Percentiles rank a stretch among this genome's conserved stretches.
These are phyloP conservation scores for Erebia palarica DNA, from an alignment of 2,888 invertebrate genomes.

Conservation along the genomic window DNA sequence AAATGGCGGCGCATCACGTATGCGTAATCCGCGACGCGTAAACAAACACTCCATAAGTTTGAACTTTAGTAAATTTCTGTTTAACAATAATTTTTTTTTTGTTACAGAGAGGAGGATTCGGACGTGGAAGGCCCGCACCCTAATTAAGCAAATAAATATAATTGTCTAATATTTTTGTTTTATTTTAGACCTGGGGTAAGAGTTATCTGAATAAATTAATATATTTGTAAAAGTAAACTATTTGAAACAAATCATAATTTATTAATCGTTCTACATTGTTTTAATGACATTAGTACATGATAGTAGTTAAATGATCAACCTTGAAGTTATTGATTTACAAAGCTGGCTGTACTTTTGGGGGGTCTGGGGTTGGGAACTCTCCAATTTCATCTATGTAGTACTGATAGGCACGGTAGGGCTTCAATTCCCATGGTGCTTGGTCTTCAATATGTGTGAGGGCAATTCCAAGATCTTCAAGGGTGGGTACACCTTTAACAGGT, in stretches of 20 bases:
- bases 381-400: constrained; percentile 90
- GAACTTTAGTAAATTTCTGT: too few relatives aligned
- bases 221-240: neutral
- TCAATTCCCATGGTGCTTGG: constrained; percentile 91
- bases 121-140: constrained; percentile 86
- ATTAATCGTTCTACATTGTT: constrained; percentile 11
- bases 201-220: neutral
- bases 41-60: too few relatives aligned
- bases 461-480: constrained; percentile 94
- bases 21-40: too few relatives aligned
- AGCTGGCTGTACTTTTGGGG: constrained; percentile 69
- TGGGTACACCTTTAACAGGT: constrained; percentile 84
- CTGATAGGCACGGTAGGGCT: constrained; percentile 84
- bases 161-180: constrained; percentile 42
- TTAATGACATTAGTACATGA: constrained; percentile 3
- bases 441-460: constrained; percentile 88
- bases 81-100: constrained; percentile 46
- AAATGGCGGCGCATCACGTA: too few relatives aligned
- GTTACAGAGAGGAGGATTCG: constrained; percentile 90
- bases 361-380: constrained; percentile 87
- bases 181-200: constrained; percentile 28
- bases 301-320: neutral
- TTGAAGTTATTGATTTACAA: constrained; percentile 5
- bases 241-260: constrained; percentile 25
- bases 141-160: constrained; percentile 72